phyloP scores from a whole-genome alignment of 1,140 invertebrate species.

The Mylabris phalerata region DNA sequence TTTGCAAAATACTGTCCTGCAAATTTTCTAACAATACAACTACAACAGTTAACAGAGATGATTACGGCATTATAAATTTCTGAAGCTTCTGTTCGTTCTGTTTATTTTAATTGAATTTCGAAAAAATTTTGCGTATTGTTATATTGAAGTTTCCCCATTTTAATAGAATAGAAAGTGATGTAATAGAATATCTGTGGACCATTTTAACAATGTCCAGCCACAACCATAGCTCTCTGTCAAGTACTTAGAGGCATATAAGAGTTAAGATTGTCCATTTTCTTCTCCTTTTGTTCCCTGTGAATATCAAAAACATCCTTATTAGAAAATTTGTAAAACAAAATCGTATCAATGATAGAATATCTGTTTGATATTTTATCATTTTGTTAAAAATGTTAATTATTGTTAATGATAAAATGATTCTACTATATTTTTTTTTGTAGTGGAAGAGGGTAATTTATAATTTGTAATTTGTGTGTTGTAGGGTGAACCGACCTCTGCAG shows the following conservation, averaged over 20 bases:
- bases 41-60: constrained; percentile 38
- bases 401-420: too few species aligned
- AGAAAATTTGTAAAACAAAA: too few species aligned
- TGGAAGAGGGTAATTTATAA: too few species aligned
- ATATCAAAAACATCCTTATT: constrained; percentile 7
- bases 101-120: constrained; percentile 1
- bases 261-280: constrained; percentile 64
- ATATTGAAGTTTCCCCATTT: neutral
- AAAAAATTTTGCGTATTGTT: neutral
- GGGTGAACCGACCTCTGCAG: constrained; percentile 57
- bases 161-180: neutral
- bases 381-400: too few species aligned
- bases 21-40: constrained; percentile 31
- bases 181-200: constrained; percentile 11
- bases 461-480: too few species aligned
- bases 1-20: constrained; percentile 27
- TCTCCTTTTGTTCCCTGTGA: constrained; percentile 60
- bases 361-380: neutral
- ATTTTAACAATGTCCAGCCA: constrained; percentile 34
- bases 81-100: constrained; percentile 4
- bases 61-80: constrained; percentile 15
- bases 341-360: too few species aligned
- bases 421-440: too few species aligned
- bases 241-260: constrained; percentile 41
- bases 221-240: constrained; percentile 38